Evolutionary conservation across 2,113 vertebrate species (phyloP).

Genomic region (Rhipidura dahli): DNA sequence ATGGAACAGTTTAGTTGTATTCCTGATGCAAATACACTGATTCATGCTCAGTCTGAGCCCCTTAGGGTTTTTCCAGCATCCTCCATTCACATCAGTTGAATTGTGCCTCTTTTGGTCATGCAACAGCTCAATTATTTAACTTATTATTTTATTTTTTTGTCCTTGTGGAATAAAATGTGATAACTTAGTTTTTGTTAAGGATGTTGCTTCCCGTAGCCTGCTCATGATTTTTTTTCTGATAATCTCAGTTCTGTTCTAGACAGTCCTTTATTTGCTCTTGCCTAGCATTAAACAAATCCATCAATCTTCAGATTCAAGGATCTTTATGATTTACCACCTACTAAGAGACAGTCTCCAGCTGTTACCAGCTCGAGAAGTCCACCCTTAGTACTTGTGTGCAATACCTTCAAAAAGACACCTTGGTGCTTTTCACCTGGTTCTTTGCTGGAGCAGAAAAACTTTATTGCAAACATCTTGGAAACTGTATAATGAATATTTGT

Average conservation of each 20-base stretch:
- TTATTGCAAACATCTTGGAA: not conserved
- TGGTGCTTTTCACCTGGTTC: not conserved
- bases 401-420: not conserved
- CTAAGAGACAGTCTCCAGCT: not conserved
- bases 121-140: not conserved
- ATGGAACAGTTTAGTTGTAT: not conserved
- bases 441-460: not conserved
- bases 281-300: not conserved
- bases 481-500: not conserved
- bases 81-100: not conserved
- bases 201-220: not conserved
- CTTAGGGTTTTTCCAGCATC: not conserved
- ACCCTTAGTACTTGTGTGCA: fast-evolving
- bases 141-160: not conserved
- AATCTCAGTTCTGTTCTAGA: not conserved
- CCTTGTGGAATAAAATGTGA: not conserved
- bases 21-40: not conserved
- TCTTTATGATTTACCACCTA: not conserved
- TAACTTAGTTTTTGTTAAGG: not conserved
- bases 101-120: not conserved
- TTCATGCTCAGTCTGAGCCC: not conserved
- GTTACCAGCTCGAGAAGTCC: not conserved
- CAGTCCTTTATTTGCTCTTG: not conserved
- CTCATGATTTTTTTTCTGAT: not conserved
- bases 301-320: not conserved